phyloP scores from a whole-genome alignment of 2,888 invertebrate genomes.

The Pachycephus smyrnensis region DNA sequence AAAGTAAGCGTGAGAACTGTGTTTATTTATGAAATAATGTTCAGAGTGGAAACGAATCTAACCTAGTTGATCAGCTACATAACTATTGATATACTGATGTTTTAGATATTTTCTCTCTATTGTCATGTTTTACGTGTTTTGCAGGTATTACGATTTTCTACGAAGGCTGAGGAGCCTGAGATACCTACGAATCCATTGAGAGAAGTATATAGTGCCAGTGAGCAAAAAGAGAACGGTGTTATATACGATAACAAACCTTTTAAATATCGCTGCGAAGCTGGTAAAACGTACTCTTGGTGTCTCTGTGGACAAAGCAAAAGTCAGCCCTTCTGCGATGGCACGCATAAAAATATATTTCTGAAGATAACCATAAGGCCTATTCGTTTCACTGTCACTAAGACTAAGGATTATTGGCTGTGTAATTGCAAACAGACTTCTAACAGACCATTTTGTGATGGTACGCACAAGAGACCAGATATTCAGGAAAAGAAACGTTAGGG shows the following conservation, averaged over 20 bases:
- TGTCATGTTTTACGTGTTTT: not conserved
- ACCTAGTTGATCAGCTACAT: not conserved
- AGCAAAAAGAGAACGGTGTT: constrained; percentile 79
- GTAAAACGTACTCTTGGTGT: constrained; percentile 81
- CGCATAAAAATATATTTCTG: constrained; percentile 82
- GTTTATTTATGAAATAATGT: not conserved
- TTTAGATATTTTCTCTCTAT: not conserved
- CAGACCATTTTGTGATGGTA: constrained; percentile 97
- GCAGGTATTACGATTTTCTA: constrained; percentile 13
- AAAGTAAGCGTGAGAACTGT: not conserved
- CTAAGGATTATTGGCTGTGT: constrained; percentile 96
- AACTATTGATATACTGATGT: not conserved
- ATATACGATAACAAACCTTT: constrained; percentile 93
- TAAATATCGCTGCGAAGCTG: constrained; percentile 78
- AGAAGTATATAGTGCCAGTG: constrained; percentile 71
- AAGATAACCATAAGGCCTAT: constrained; percentile 85
- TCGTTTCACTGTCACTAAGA: constrained; percentile 84
- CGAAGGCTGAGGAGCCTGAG: constrained; percentile 64
- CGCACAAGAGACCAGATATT: constrained; percentile 82
- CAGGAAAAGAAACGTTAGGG: constrained; percentile 65
- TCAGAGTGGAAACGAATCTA: not conserved
- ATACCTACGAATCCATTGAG: constrained; percentile 78
- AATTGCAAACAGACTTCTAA: constrained; percentile 96
- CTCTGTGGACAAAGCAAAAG: constrained; percentile 91
- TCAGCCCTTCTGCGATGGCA: constrained; percentile 96